Conservation (phyloP, 2,797 vertebrate genomes). For the Anguilla marmorata region DNA sequence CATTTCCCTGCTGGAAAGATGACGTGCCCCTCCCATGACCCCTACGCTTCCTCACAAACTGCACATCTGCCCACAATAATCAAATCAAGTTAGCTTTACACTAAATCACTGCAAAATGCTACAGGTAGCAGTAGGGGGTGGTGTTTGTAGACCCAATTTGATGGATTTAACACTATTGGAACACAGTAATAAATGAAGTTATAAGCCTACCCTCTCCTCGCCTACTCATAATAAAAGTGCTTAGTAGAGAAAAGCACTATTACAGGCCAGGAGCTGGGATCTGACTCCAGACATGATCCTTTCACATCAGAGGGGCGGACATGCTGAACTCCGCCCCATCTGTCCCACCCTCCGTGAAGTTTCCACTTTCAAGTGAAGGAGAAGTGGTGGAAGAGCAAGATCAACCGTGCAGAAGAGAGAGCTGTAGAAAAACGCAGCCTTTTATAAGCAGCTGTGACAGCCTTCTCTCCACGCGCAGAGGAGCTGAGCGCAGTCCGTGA, state of each 20-base stretch:
- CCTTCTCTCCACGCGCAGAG: neutral
- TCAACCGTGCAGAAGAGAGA: neutral
- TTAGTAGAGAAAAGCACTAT: neutral
- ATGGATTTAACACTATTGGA: neutral
- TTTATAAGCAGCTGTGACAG: neutral
- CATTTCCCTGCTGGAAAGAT: neutral
- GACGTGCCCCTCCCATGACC: neutral
- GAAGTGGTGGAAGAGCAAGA: neutral
- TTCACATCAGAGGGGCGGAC: neutral
- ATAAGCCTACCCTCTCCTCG: neutral
- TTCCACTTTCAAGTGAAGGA: slow-evolving; percentile 7
- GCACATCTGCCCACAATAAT: neutral
- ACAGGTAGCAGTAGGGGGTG: neutral
- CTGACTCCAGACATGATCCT: neutral
- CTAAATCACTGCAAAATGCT: neutral
- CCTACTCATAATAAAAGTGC: neutral
- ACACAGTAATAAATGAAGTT: neutral
- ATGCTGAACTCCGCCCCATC: neutral
- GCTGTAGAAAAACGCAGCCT: neutral
- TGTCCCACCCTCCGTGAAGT: neutral
- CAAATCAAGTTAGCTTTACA: neutral
- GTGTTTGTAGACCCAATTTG: neutral
- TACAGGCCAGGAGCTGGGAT: neutral
- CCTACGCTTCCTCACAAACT: neutral
- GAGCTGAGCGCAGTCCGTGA: neutral